phyloP scores from a whole-genome alignment of 2,113 vertebrate species.

The Myiopsitta monachus region DNA sequence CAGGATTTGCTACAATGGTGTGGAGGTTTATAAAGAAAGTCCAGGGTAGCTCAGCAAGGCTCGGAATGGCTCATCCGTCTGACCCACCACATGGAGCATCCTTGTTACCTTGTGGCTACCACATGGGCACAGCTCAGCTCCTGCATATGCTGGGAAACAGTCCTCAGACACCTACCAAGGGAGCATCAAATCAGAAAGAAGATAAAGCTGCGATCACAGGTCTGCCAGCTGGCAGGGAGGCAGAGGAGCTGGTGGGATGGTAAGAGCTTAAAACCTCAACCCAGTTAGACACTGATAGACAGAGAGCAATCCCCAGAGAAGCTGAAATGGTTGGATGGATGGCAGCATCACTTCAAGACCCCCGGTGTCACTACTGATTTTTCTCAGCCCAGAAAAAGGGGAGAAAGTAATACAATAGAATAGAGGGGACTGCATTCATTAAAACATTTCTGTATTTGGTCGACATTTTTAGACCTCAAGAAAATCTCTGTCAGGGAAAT shows the following conservation, averaged over 20 bases:
- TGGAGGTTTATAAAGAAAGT: neutral
- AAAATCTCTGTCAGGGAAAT: neutral
- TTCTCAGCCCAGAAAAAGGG: neutral
- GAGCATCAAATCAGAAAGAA: neutral
- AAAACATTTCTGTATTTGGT: neutral
- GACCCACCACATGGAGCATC: neutral
- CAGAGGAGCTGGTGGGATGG: neutral
- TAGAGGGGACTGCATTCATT: neutral
- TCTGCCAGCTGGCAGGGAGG: neutral
- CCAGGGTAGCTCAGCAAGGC: neutral
- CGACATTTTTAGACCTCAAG: constrained; percentile 28
- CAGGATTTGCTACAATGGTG: neutral
- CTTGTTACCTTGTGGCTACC: neutral
- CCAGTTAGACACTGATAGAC: constrained; percentile 13
- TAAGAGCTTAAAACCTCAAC: neutral
- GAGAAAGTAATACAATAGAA: neutral
- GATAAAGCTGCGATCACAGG: neutral
- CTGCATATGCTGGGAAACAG: neutral
- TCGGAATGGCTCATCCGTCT: neutral
- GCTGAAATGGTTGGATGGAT: neutral
- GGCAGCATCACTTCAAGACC: neutral
- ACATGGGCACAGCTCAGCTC: rapidly evolving
- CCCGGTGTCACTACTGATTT: neutral
- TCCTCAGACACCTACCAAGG: neutral
- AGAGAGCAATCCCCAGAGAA: constrained; percentile 5